phyloP scores from a whole-genome alignment of 2,888 invertebrate species.

The Plebejus argus region DNA sequence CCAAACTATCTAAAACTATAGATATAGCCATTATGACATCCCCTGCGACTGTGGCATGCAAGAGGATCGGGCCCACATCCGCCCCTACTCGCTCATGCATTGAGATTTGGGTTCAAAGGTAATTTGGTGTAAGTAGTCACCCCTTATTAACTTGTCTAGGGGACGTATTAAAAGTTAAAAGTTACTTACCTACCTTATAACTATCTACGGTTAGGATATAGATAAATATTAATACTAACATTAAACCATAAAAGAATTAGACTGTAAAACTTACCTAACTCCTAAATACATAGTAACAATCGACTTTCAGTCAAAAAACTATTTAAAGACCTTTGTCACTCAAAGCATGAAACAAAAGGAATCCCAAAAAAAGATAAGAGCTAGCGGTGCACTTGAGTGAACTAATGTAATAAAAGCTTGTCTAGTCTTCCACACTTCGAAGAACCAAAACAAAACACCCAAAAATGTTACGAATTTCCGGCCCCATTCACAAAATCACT shows the following conservation, averaged over 20 bases:
- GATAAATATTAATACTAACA: too few species aligned
- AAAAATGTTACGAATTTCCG: background rate
- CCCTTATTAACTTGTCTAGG: background rate
- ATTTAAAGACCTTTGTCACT: background rate
- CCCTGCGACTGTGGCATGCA: slow-evolving; percentile 1
- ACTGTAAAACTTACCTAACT: background rate
- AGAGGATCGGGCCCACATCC: slow-evolving; percentile 16
- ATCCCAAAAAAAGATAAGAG: background rate
- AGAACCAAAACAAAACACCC: background rate
- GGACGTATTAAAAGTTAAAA: background rate
- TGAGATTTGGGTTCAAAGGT: slow-evolving; percentile 17
- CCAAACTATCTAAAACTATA: background rate
- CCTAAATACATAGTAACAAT: too few species aligned
- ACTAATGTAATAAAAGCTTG: background rate
- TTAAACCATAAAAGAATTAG: background rate
- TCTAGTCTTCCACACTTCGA: background rate
- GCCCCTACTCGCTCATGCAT: slow-evolving; percentile 18
- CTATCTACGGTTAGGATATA: too few species aligned
- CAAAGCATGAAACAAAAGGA: background rate
- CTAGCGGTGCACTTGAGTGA: background rate
- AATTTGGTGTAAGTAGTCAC: background rate
- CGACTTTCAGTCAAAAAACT: too few species aligned
- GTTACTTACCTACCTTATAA: background rate
- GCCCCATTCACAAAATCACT: background rate
- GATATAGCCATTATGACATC: background rate